Percentiles rank a stretch among this genome's conserved stretches.
Evolutionary conservation across 2,797 vertebrate genomes (phyloP).

Genomic region (Notamacropus eugenii): DNA sequence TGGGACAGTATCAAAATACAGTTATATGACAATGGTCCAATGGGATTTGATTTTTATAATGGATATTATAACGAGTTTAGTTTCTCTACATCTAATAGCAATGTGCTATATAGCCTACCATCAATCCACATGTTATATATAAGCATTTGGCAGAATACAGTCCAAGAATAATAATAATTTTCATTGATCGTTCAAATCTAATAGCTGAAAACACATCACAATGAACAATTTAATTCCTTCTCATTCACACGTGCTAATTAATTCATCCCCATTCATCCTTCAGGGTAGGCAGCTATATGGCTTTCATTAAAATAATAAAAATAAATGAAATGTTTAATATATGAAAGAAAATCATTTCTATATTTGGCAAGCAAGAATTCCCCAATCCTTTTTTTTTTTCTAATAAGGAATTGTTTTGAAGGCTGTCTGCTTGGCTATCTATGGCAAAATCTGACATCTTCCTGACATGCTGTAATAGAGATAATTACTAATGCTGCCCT

Average conservation of each 20-base stretch:
- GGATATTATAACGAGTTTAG: slow-evolving; percentile 40
- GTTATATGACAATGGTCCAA: slow-evolving; percentile 41
- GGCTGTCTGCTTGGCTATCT: background rate
- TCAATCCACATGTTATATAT: slow-evolving; percentile 59
- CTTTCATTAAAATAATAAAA: slow-evolving; percentile 78
- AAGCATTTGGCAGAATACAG: slow-evolving; percentile 61
- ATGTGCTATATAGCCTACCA: slow-evolving; percentile 13
- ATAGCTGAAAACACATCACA: slow-evolving; percentile 54
- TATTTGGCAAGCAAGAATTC: background rate
- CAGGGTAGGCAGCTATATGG: slow-evolving; percentile 59
- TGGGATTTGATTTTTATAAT: slow-evolving; percentile 41
- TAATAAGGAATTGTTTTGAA: background rate
- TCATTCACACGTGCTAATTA: slow-evolving; percentile 50
- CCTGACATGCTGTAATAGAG: background rate
- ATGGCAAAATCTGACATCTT: background rate
- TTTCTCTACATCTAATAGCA: slow-evolving; percentile 43
- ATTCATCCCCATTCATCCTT: slow-evolving; percentile 58
- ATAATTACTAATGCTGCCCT: background rate
- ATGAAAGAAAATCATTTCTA: slow-evolving; percentile 51
- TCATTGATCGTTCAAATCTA: slow-evolving; percentile 67
- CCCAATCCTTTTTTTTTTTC: background rate
- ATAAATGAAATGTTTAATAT: slow-evolving; percentile 72
- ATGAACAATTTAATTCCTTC: slow-evolving; percentile 59
- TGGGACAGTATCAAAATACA: slow-evolving; percentile 27
- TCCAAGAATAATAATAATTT: slow-evolving; percentile 69